Percentiles rank a stretch among this genome's conserved stretches.
Evolutionary conservation across 2,113 vertebrate species (phyloP).

Genomic region (Mus spicilegus): DNA sequence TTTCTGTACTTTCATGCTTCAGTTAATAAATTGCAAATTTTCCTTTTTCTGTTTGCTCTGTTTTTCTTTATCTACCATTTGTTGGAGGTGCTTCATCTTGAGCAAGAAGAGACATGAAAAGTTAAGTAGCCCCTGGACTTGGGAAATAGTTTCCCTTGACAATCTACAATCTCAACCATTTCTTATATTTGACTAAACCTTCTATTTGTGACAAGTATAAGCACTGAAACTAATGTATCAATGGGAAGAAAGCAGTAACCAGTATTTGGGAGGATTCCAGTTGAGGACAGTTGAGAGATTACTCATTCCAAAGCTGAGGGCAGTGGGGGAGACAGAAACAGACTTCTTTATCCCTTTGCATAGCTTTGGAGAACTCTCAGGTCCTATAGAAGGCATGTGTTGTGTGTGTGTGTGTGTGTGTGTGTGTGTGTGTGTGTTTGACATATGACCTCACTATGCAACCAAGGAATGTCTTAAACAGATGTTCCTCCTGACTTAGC

Average conservation of each 20-base stretch:
- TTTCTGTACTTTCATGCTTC: constrained; percentile 83
- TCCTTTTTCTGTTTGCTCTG: constrained; percentile 78
- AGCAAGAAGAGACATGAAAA: constrained; percentile 79
- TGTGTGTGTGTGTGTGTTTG: neutral
- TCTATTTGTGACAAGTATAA: constrained; percentile 73
- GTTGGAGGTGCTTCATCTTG: constrained; percentile 77
- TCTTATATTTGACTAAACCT: constrained; percentile 76
- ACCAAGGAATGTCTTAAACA: neutral
- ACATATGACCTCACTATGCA: neutral
- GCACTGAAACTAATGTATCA: constrained; percentile 67
- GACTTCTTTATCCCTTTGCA: neutral
- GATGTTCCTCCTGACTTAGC: neutral
- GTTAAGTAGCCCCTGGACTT: constrained; percentile 83
- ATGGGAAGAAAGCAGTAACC: constrained; percentile 35
- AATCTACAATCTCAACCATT: constrained; percentile 76
- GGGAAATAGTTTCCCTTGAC: constrained; percentile 72
- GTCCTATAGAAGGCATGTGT: accelerated
- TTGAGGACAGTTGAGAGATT: constrained; percentile 7
- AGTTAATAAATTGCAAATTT: constrained; percentile 85
- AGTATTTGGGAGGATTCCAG: constrained; percentile 4
- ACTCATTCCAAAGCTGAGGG: neutral
- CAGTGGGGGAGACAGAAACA: neutral
- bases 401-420: neutral
- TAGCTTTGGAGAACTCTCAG: neutral
- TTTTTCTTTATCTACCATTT: constrained; percentile 83